phyloP scores from a whole-genome alignment of 2,113 vertebrate species.

The Sardina pilchardus region DNA sequence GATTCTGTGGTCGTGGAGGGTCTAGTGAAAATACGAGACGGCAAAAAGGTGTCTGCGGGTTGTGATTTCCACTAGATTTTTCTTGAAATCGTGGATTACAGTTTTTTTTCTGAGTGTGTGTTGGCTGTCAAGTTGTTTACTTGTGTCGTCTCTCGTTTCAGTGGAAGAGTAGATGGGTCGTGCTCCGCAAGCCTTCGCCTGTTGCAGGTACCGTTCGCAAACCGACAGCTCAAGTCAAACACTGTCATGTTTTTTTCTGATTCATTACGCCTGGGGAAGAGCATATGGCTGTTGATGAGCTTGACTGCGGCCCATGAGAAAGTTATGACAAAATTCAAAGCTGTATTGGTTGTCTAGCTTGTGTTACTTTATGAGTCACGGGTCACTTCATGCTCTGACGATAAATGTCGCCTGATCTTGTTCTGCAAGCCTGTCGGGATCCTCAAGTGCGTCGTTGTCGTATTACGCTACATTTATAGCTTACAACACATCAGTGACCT shows the following conservation, averaged over 20 bases:
- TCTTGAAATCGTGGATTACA: neutral
- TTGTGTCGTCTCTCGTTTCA: slow-evolving; percentile 66
- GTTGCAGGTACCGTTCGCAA: slow-evolving; percentile 82
- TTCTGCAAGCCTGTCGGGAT: neutral
- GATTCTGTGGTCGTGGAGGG: slow-evolving; percentile 96
- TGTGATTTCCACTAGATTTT: neutral
- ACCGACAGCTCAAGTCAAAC: neutral
- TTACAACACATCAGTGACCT: neutral
- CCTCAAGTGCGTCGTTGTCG: neutral
- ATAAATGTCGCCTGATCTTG: neutral
- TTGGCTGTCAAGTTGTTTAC: slow-evolving; percentile 14
- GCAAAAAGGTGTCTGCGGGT: slow-evolving; percentile 80
- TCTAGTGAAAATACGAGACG: slow-evolving; percentile 90
- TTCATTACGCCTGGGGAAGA: neutral
- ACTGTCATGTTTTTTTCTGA: neutral
- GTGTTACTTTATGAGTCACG: neutral
- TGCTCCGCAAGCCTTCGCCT: slow-evolving; percentile 90
- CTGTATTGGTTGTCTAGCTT: neutral
- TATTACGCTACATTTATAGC: neutral
- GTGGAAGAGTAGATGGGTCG: slow-evolving; percentile 94
- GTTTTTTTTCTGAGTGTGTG: neutral
- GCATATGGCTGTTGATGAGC: neutral
- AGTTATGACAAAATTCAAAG: neutral
- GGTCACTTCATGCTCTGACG: neutral
- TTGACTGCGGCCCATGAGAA: neutral